These are phyloP conservation scores for Pseudoatta argentina DNA, from an alignment of 1,140 invertebrate species.

Conservation along the genomic window DNA sequence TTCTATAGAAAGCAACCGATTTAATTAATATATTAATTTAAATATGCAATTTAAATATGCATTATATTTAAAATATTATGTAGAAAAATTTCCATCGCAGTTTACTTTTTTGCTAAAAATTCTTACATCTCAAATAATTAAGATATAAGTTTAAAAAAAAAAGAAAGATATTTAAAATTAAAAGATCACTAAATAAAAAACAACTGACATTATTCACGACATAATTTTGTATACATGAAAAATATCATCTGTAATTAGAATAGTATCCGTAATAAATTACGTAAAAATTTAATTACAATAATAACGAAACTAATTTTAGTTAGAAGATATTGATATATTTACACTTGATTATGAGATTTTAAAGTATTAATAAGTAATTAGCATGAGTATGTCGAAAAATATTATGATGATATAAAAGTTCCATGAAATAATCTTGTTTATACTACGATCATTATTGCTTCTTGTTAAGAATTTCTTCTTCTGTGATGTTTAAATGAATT, in stretches of 20 bases:
- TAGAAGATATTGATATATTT: constrained; percentile 12
- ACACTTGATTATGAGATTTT: background rate
- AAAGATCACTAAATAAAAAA: background rate
- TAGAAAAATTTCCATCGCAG: background rate
- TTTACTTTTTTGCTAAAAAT: background rate
- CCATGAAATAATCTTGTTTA: background rate
- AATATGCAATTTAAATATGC: constrained; percentile 62
- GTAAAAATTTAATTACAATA: background rate
- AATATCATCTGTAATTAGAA: background rate
- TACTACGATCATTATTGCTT: background rate
- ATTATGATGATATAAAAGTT: constrained; percentile 2
- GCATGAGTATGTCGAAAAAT: background rate
- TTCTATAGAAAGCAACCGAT: constrained; percentile 51
- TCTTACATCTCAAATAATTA: background rate
- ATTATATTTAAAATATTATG: constrained; percentile 34
- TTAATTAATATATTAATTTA: constrained; percentile 69
- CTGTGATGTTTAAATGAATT: background rate
- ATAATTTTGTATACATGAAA: background rate
- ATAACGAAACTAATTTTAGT: background rate
- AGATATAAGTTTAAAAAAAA: constrained; percentile 26
- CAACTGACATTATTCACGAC: background rate
- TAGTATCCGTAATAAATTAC: background rate
- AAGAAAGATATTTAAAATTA: background rate
- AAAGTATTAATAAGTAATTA: background rate
- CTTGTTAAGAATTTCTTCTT: constrained; percentile 27